Base-by-base conservation (phyloP, 2,888 invertebrate species). In the Leucoptera coffeella region DNA sequence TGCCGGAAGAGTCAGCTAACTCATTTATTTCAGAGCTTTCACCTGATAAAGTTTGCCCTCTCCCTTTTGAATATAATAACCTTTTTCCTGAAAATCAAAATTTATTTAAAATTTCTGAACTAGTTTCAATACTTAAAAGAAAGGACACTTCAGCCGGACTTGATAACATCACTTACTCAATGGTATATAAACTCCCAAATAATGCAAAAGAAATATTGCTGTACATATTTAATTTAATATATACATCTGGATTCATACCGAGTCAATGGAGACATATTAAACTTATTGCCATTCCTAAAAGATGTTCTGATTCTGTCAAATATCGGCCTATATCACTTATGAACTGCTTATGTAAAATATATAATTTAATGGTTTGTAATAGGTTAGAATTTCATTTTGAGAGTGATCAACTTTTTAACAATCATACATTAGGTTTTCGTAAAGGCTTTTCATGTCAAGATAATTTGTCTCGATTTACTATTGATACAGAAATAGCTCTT, bases 321-420 rank as follows among this genome's bases (percentile, higher is more conserved):
- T 7, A 17, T 4, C 12, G 24, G 6, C 24, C 24, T 5, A 24
- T 24, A 12, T 11, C 26, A 8, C 10, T 20, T 6, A 22, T 22
- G 9, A 22, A 22, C 7, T 23, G 23, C 14, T 8, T 20, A 19
- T 28, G 28, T 20, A 28, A 28, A 20, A 24, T n/a, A n/a, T n/a
- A n/a, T n/a, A n/a, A n/a, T n/a, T n/a, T n/a, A n/a, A n/a, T n/a
- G n/a, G n/a, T n/a, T n/a, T n/a, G n/a, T n/a, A n/a, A n/a, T n/a
- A n/a, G n/a, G n/a, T n/a, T n/a, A n/a, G n/a, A n/a, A n/a, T n/a
- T n/a, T n/a, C n/a, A n/a, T n/a, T n/a, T n/a, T n/a, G n/a, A n/a
- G n/a, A n/a, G n/a, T n/a, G n/a, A n/a, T n/a, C n/a, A n/a, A n/a
- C n/a, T n/a, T n/a, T n/a, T n/a, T n/a, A n/a, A n/a, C n/a, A n/a